A percentile compares a stretch with the other conserved stretches of the same genome.
These are phyloP conservation scores for Silurus meridionalis DNA, from an alignment of 2,113 vertebrate species.

Conservation along the genomic window DNA sequence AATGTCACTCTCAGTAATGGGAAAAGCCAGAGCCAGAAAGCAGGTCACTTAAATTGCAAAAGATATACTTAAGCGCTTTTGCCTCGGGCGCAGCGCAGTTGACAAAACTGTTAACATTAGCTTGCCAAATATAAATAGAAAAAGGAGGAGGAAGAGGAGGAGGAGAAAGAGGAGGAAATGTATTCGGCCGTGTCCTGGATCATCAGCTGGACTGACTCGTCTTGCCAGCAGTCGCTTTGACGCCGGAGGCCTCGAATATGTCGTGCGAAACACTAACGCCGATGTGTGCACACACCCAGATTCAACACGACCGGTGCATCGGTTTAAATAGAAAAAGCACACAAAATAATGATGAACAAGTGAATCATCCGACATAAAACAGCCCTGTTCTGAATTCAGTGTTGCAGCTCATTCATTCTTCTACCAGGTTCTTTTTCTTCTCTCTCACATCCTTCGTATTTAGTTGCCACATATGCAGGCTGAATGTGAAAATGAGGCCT, in stretches of 20 bases:
- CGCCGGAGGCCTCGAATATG: constrained; percentile 4
- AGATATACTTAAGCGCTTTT: constrained; percentile 70
- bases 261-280: background rate
- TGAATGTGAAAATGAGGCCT: constrained; percentile 5
- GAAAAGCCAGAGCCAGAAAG: constrained; percentile 68
- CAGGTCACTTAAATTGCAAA: constrained; percentile 74
- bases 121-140: constrained; percentile 62
- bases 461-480: background rate
- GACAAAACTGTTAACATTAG: constrained; percentile 72
- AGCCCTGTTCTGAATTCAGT: background rate
- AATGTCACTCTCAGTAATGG: constrained; percentile 75
- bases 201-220: constrained; percentile 14
- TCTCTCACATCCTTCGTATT: background rate
- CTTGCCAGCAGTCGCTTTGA: constrained; percentile 21
- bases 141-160: constrained; percentile 27
- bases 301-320: background rate
- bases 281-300: background rate
- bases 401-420: background rate
- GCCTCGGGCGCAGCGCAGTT: constrained; percentile 62
- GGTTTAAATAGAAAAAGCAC: too few species aligned
- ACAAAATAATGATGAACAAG: background rate
- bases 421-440: background rate
- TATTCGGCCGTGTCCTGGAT: constrained; percentile 30
- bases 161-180: constrained; percentile 22
- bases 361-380: background rate